Conservation (phyloP, 2,888 invertebrate species). For the Pollenia labialis region DNA sequence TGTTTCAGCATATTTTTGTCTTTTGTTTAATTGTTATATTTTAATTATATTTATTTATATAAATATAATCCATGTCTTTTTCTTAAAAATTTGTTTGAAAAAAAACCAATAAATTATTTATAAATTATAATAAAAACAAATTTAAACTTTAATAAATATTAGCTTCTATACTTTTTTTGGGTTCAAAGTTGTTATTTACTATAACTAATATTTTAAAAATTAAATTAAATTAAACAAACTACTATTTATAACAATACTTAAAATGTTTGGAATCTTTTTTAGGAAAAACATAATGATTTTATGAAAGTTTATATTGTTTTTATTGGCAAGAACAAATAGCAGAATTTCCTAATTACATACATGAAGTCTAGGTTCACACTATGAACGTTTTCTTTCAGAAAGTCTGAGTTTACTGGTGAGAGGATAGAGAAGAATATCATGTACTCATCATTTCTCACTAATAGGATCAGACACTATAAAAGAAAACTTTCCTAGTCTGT, state of each 20-base stretch:
- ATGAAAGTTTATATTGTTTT: neutral
- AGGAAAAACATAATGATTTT: constrained; percentile 12
- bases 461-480: too few species aligned
- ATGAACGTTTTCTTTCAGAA: too few species aligned
- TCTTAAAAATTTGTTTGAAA: constrained; percentile 35
- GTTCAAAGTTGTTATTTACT: constrained; percentile 51
- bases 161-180: constrained; percentile 75
- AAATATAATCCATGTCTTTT: constrained; percentile 74
- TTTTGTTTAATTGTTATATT: constrained; percentile 54
- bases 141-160: constrained; percentile 69
- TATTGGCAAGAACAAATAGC: constrained; percentile 2
- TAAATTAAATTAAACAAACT: constrained; percentile 38
- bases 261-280: constrained; percentile 6
- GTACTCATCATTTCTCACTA: too few species aligned
- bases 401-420: too few species aligned
- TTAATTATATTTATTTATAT: constrained; percentile 62
- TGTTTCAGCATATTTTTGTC: constrained; percentile 74
- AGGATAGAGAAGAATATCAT: too few species aligned
- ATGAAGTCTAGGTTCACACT: too few species aligned
- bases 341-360: too few species aligned
- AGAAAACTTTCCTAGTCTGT: too few species aligned
- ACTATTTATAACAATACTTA: constrained; percentile 63
- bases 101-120: constrained; percentile 38
- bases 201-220: constrained; percentile 35
- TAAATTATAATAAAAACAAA: constrained; percentile 56